A percentile compares a stretch with the other conserved stretches of the same genome.
These are phyloP conservation scores for Nyctereutes procyonoides DNA, from an alignment of 2,113 vertebrate genomes.

Conservation along the genomic window DNA sequence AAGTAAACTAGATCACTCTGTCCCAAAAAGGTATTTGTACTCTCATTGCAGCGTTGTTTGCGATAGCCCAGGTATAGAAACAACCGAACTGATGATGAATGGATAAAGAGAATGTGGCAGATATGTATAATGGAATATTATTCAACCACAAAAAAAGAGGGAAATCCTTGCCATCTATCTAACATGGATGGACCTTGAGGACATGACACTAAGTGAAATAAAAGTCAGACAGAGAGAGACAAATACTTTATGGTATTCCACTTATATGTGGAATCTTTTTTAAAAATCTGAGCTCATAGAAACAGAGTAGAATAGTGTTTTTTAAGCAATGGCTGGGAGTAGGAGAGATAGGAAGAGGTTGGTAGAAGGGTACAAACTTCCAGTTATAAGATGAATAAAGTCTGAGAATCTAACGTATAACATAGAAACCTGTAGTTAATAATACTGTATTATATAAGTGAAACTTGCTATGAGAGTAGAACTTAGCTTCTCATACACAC, in stretches of 20 bases:
- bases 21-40: background rate
- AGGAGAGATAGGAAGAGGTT: background rate
- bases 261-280: background rate
- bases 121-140: background rate
- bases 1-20: background rate
- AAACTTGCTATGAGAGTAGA: background rate
- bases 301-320: background rate
- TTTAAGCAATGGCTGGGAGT: background rate
- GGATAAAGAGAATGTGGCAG: background rate
- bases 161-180: background rate
- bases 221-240: background rate
- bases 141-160: background rate
- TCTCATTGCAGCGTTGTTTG: background rate
- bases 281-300: background rate
- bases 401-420: background rate
- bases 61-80: background rate
- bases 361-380: background rate
- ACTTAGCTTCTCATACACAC: background rate
- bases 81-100: no score
- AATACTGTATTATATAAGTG: background rate
- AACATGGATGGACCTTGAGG: background rate
- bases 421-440: background rate
- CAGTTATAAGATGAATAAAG: background rate
- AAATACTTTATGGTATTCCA: background rate
- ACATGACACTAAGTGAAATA: background rate